Conservation (phyloP, 2,113 vertebrate species). For the Sakesphorus luctuosus region DNA sequence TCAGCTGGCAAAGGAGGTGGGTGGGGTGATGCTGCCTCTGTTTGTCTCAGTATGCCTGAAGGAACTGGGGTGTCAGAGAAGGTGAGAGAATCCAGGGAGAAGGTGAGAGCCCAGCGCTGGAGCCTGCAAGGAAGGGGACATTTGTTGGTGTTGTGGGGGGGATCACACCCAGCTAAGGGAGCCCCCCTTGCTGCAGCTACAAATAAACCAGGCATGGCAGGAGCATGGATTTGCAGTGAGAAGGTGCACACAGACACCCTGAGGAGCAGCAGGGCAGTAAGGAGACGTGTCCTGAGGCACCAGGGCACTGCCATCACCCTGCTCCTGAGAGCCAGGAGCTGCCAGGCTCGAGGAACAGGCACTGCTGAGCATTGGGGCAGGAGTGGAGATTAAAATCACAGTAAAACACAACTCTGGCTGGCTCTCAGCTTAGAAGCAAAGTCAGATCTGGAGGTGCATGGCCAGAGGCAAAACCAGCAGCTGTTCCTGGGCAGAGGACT, state of each 20-base stretch:
- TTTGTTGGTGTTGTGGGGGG: background rate
- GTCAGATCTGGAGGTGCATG: background rate
- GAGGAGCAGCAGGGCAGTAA: background rate
- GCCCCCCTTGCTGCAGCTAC: background rate
- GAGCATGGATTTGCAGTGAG: background rate
- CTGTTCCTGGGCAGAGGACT: background rate
- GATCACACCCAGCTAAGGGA: background rate
- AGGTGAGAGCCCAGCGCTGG: background rate
- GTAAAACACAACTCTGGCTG: background rate
- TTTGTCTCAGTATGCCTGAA: background rate
- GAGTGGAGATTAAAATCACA: background rate
- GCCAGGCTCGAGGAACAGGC: background rate
- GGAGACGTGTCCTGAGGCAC: background rate
- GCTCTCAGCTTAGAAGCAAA: background rate
- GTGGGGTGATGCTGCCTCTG: background rate
- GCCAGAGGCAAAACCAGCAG: background rate
- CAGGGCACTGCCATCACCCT: background rate
- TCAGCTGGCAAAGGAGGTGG: background rate
- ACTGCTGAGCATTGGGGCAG: background rate
- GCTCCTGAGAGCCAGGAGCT: background rate
- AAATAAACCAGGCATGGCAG: background rate
- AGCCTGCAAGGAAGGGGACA: background rate
- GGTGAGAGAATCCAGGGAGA: background rate
- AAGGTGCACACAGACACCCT: background rate
- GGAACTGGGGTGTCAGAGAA: background rate